These are phyloP conservation scores for Dinoponera quadriceps DNA, from an alignment of 1,140 invertebrate species.

Conservation along the genomic window DNA sequence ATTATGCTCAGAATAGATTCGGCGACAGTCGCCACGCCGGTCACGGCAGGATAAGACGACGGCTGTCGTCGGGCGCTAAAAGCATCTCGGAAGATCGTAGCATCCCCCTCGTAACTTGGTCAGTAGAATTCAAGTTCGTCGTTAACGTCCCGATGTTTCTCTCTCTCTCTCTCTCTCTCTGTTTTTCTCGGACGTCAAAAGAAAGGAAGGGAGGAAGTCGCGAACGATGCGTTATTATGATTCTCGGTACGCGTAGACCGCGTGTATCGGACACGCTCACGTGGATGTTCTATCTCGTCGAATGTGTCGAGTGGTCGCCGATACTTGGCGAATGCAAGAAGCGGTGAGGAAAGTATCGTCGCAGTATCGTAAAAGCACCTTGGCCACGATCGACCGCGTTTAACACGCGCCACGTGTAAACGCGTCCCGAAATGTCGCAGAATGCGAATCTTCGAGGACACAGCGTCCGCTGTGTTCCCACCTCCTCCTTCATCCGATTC, in stretches of 20 bases:
- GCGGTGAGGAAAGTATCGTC: not conserved
- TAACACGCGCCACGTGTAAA: not conserved
- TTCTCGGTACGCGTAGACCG: not conserved
- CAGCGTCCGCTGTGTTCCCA: not conserved
- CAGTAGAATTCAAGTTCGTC: not conserved
- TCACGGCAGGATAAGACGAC: not conserved
- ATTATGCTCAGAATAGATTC: conserved; percentile 37
- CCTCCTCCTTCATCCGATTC: not conserved
- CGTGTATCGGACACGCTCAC: not conserved
- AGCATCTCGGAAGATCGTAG: conserved; percentile 2
- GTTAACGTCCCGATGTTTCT: not conserved
- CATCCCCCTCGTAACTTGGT: not conserved
- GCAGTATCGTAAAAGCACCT: conserved; percentile 35
- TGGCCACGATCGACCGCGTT: not conserved
- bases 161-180: too few relatives aligned
- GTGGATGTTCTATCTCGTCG: not conserved
- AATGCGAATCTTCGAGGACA: not conserved
- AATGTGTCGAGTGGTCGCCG: not conserved
- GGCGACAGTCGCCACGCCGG: not conserved
- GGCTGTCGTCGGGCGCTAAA: not conserved
- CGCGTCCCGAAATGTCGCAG: not conserved
- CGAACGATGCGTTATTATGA: not conserved
- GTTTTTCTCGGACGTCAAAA: not conserved
- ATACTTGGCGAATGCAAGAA: conserved; percentile 6
- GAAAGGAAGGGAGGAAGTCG: not conserved